phyloP scores from a whole-genome alignment of 2,797 vertebrate genomes.

The Eospalax fontanierii region DNA sequence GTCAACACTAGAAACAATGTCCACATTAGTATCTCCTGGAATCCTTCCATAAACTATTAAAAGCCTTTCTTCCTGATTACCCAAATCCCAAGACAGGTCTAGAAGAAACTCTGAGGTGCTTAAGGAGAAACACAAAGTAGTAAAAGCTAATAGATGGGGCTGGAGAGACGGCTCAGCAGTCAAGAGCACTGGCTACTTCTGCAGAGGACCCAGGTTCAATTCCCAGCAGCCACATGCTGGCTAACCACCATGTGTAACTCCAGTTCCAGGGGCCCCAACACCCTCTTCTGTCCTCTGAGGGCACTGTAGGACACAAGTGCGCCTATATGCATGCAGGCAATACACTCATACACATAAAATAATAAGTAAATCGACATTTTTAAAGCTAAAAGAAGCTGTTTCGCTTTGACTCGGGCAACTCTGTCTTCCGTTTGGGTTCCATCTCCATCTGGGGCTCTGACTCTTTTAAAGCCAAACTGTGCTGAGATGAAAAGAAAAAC shows the following conservation, averaged over 20 bases:
- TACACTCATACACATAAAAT: too few relatives aligned
- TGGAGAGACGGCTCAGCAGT: too few relatives aligned
- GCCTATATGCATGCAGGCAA: too few relatives aligned
- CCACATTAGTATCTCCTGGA: accelerated
- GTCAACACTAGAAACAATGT: background rate
- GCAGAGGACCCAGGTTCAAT: too few relatives aligned
- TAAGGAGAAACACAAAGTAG: background rate
- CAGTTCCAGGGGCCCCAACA: too few relatives aligned
- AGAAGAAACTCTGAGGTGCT: background rate
- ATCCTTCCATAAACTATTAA: background rate
- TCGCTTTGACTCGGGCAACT: background rate
- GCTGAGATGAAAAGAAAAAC: background rate
- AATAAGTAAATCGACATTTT: too few relatives aligned
- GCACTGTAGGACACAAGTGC: too few relatives aligned
- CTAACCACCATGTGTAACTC: too few relatives aligned
- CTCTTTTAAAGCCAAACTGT: too few relatives aligned
- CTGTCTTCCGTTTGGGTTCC: background rate
- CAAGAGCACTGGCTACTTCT: too few relatives aligned
- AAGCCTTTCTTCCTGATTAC: background rate
- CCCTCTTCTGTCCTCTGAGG: too few relatives aligned
- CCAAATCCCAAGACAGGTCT: background rate
- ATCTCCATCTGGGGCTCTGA: background rate
- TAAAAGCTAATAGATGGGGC: background rate
- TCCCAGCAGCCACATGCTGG: too few relatives aligned
- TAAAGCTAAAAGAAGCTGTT: background rate